Evolutionary conservation across 2,797 vertebrate species (phyloP).

Genomic region (Uromys caudimaculatus): DNA sequence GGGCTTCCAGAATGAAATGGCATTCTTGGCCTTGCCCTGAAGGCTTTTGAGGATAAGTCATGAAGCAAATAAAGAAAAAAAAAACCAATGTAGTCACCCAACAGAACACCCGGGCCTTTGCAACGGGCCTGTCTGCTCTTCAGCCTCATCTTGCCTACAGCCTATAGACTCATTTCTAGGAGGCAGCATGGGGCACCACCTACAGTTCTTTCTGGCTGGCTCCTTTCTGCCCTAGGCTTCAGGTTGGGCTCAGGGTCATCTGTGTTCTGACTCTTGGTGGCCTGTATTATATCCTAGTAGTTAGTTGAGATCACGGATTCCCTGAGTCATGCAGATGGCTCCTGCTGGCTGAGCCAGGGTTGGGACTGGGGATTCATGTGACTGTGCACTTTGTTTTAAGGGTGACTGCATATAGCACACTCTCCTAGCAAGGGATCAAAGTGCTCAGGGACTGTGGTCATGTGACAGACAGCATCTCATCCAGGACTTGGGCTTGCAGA

Average conservation of each 20-base stretch:
- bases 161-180: accelerated
- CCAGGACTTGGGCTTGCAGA: background rate
- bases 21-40: constrained; percentile 20
- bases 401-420: accelerated
- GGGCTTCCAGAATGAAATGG: background rate
- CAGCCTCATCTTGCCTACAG: background rate
- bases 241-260: background rate
- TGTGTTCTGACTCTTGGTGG: background rate
- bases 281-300: background rate
- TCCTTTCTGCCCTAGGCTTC: background rate
- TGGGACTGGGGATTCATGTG: background rate
- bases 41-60: background rate
- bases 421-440: no score
- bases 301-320: accelerated
- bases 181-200: background rate
- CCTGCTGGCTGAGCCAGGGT: background rate
- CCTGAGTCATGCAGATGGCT: accelerated
- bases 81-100: background rate
- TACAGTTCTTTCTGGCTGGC: background rate
- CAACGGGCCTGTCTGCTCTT: background rate
- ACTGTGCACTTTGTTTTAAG: background rate
- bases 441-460: background rate
- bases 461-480: background rate
- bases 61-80: background rate
- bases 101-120: background rate